Base-by-base conservation (phyloP, 2,888 invertebrate genomes). In the Bombylius discolor region DNA sequence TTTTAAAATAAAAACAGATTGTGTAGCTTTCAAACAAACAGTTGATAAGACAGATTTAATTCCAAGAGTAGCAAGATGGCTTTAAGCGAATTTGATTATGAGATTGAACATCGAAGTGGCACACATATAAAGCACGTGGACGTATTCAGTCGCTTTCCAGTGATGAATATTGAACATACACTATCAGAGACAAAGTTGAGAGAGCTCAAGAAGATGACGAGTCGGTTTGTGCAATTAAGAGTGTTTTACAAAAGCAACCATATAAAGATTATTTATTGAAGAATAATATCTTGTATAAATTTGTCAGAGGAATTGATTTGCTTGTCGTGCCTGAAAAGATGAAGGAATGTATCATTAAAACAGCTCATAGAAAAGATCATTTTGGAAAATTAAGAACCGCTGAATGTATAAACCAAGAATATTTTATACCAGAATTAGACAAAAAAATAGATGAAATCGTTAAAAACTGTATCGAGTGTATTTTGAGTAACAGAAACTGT, bases 41-140 rank as follows among this genome's bases (percentile, higher is more conserved):
- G 44, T 62, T 53, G 49, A 53, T n/a, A 61, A 60, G 47, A 58
- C 46, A 39, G 59, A 64, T 36, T 45, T 62, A 51, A 52, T 48
- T 32, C 55, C 56, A 8, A 53, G 60, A 46, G 60, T 64, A 14
- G 49, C 57, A 2, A 33, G 61, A 8, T 62, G 51, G 52, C 62
- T 7, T 12, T 66, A 4, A 60, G 63, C 39, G 64, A 67, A 12
- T 64, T 58, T 14, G 52, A 62, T 32, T 63, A 62, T 47, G 47
- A 36, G 6, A 60, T 64, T 14, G 63, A 63, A 45, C 62, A 64
- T 50, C 51, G 64, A 32, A 33, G 55, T n/a, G 59, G 56, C 0
- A 47, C 48, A 31, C 53, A 57, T 33, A 62, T 63, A 61, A 56
- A 51, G 12, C 64, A 65, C 47, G 61, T 62, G 0, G 63, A 64